Evolutionary conservation across 1,140 invertebrate genomes (phyloP).

Genomic region (Elymnias hypermnestra): DNA sequence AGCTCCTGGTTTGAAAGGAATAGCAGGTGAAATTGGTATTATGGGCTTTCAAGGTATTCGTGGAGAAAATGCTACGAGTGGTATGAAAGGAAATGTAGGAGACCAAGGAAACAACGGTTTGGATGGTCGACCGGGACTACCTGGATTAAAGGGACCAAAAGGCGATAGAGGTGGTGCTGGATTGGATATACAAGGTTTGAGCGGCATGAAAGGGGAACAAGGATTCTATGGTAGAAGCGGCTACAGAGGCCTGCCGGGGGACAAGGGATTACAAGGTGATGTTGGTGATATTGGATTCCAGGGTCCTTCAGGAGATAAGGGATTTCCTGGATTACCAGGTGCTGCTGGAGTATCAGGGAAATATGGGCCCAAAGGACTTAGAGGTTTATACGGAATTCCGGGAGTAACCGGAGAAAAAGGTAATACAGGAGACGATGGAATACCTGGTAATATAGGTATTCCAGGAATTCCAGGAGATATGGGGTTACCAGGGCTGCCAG

Average conservation of each 20-base stretch:
- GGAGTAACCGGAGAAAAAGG: conserved; percentile 77
- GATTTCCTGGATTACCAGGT: conserved; percentile 60
- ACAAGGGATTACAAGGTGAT: conserved; percentile 53
- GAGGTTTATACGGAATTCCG: conserved; percentile 45
- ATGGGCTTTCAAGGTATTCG: conserved; percentile 48
- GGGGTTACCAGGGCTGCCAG: conserved; percentile 66
- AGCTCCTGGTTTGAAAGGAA: conserved; percentile 48
- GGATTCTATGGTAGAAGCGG: conserved; percentile 70
- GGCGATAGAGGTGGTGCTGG: conserved; percentile 60
- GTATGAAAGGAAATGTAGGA: conserved; percentile 63
- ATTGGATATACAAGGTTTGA: conserved; percentile 35
- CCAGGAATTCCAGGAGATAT: conserved; percentile 52
- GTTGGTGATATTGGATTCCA: conserved; percentile 35
- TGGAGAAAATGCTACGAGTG: conserved; percentile 75
- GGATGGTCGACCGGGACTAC: conserved; percentile 38
- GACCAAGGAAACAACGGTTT: conserved; percentile 54
- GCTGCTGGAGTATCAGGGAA: conserved; percentile 36
- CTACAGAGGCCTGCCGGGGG: conserved; percentile 38
- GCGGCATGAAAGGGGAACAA: conserved; percentile 71
- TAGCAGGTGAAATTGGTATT: conserved; percentile 31
- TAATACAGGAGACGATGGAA: conserved; percentile 55
- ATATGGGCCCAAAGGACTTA: conserved; percentile 49
- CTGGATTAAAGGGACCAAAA: conserved; percentile 37
- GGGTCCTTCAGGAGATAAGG: conserved; percentile 56
- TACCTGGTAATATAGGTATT: conserved; percentile 54